phyloP scores from a whole-genome alignment of 2,888 invertebrate species.

The Stramonita haemastoma region DNA sequence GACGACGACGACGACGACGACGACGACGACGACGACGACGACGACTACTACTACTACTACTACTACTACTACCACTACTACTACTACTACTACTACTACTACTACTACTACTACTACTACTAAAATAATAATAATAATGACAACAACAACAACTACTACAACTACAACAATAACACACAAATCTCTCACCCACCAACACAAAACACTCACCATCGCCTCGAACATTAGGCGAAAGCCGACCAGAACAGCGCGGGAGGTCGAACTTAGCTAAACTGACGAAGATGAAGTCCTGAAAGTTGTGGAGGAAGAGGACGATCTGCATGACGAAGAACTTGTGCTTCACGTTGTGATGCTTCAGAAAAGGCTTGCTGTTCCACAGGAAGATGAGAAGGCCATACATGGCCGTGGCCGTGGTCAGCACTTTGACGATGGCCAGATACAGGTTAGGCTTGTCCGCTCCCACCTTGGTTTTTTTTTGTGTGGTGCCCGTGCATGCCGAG shows the following conservation, averaged over 20 bases:
- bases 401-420: slow-evolving; percentile 45
- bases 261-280: slow-evolving; percentile 38
- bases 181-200: background rate
- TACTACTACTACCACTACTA: no score
- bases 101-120: no score
- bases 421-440: slow-evolving; percentile 42
- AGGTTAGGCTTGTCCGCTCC: slow-evolving; percentile 34
- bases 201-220: slow-evolving; percentile 41
- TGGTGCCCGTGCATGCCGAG: background rate
- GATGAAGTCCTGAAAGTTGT: slow-evolving; percentile 46
- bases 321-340: slow-evolving; percentile 46
- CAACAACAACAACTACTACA: no score
- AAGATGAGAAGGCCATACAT: slow-evolving; percentile 50
- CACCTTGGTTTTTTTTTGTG: no score
- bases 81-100: no score
- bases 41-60: no score
- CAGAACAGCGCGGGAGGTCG: slow-evolving; percentile 23
- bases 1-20: no score
- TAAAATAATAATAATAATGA: no score
- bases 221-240: slow-evolving; percentile 26
- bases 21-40: no score
- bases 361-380: slow-evolving; percentile 36
- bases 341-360: slow-evolving; percentile 43
- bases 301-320: slow-evolving; percentile 42
- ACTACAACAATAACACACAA: no score